These are phyloP conservation scores for Hemicordylus capensis DNA, from an alignment of 2,113 vertebrate genomes.

Conservation along the genomic window DNA sequence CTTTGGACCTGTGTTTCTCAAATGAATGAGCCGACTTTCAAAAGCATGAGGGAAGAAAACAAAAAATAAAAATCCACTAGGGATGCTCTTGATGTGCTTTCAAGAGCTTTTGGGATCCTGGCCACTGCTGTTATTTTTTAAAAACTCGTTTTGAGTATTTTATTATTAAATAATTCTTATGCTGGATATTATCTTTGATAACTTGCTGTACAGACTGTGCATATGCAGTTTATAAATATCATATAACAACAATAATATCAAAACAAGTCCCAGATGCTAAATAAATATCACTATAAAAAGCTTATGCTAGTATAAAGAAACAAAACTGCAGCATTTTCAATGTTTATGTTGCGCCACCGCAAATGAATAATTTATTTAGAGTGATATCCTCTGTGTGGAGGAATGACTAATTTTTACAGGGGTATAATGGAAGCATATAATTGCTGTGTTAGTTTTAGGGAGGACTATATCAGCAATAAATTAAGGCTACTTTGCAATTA, in stretches of 20 bases:
- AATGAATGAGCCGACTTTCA: neutral
- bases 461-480: slow-evolving; percentile 76
- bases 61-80: no score
- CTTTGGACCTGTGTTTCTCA: neutral
- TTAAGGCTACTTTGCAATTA: slow-evolving; percentile 80
- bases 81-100: no score
- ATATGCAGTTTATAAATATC: neutral
- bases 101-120: no score
- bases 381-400: slow-evolving; percentile 13
- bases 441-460: slow-evolving; percentile 72
- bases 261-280: neutral
- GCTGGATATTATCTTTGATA: neutral
- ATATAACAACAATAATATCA: neutral
- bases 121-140: neutral
- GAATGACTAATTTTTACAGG: slow-evolving; percentile 51
- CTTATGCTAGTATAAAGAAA: neutral
- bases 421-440: slow-evolving; percentile 68
- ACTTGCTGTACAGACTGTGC: neutral
- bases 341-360: neutral
- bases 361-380: neutral
- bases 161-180: neutral
- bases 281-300: neutral
- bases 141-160: neutral
- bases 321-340: accelerated
- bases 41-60: neutral